Conservation (phyloP, 2,797 vertebrate genomes). For the Pteropus rufus region DNA sequence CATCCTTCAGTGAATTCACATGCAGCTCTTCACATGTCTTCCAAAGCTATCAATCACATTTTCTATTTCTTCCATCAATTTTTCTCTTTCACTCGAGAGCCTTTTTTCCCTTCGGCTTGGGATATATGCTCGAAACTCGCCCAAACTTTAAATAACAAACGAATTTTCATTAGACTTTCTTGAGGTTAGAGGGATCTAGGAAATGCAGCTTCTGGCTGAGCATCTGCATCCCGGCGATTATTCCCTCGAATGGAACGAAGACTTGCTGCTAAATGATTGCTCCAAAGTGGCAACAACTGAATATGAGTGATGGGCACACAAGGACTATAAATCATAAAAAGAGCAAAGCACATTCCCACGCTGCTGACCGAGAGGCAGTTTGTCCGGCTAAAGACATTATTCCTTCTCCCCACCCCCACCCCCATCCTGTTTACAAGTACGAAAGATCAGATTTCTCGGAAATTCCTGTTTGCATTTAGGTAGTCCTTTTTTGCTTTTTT, state of each 20-base stretch:
- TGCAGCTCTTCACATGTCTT: neutral
- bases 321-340: neutral
- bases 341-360: neutral
- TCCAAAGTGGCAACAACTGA: neutral
- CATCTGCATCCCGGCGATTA: neutral
- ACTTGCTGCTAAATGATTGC: neutral
- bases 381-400: neutral
- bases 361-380: neutral
- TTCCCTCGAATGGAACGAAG: neutral
- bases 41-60: neutral
- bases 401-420: neutral
- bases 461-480: neutral
- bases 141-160: neutral
- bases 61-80: neutral
- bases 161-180: neutral
- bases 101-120: neutral
- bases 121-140: neutral
- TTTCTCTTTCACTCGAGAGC: neutral
- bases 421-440: neutral
- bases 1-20: neutral
- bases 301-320: neutral
- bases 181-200: neutral
- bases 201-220: neutral
- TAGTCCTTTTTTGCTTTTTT: neutral
- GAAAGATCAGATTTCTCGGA: neutral